Evolutionary conservation across 2,888 invertebrate species (phyloP).

Genomic region (Polyploca ridens): DNA sequence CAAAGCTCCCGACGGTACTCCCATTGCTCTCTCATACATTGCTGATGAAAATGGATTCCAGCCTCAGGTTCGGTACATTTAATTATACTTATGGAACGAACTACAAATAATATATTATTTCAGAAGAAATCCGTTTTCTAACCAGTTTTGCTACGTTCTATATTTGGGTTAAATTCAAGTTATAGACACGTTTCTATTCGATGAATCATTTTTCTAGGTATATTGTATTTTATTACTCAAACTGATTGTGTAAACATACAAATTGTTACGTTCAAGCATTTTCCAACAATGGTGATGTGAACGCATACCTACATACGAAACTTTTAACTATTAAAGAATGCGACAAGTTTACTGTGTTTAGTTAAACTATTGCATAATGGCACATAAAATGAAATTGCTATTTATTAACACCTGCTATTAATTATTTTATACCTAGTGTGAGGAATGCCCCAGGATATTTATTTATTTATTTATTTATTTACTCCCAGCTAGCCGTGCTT

Average conservation of each 20-base stretch:
- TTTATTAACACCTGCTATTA: slow-evolving; percentile 29
- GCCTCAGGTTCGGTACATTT: slow-evolving; percentile 71
- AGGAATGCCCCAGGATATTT: no score
- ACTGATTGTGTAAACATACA: no score
- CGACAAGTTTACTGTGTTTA: not conserved
- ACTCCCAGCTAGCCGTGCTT: slow-evolving; percentile 18
- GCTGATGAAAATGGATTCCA: slow-evolving; percentile 90
- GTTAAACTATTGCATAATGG: not conserved
- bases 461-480: no score
- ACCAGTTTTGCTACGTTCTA: no score
- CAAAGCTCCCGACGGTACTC: slow-evolving; percentile 87
- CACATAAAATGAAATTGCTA: not conserved
- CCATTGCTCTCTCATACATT: slow-evolving; percentile 85
- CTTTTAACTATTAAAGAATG: no score
- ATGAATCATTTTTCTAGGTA: no score
- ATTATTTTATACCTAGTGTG: slow-evolving; percentile 38
- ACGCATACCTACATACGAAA: not conserved
- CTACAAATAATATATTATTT: no score
- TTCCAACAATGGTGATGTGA: not conserved
- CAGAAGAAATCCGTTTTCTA: no score
- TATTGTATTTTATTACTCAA: no score
- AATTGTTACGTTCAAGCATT: not conserved
- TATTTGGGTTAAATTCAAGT: no score
- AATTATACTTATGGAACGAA: no score
- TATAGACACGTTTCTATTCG: no score